phyloP scores from a whole-genome alignment of 2,888 invertebrate species.

The Polydesmus complanatus region DNA sequence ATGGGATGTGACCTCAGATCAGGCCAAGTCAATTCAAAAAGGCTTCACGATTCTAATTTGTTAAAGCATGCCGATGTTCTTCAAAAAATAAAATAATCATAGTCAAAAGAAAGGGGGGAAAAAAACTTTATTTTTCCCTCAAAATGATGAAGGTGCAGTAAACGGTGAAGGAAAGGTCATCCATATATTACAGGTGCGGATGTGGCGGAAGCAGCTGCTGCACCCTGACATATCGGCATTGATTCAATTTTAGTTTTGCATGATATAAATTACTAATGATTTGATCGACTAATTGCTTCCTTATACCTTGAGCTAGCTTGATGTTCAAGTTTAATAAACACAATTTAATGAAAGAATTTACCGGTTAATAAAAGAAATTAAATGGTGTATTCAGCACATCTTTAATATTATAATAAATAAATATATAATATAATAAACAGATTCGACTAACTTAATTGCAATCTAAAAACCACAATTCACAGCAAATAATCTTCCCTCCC shows the following conservation, averaged over 20 bases:
- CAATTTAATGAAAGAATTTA: too few relatives aligned
- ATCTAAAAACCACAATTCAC: too few relatives aligned
- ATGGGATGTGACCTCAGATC: background rate
- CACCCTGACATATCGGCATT: background rate
- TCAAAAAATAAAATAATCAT: background rate
- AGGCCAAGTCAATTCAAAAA: background rate
- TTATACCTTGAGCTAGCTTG: too few relatives aligned
- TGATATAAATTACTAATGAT: background rate
- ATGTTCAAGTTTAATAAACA: too few relatives aligned
- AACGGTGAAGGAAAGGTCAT: background rate
- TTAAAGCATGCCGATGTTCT: background rate
- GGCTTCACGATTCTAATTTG: background rate
- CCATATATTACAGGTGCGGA: background rate
- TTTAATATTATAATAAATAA: too few relatives aligned
- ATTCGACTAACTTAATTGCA: too few relatives aligned
- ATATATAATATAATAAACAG: too few relatives aligned
- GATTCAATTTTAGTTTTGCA: background rate
- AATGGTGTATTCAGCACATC: too few relatives aligned
- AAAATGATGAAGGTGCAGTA: background rate
- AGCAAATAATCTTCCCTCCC: too few relatives aligned
- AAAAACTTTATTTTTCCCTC: background rate
- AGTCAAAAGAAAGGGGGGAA: background rate
- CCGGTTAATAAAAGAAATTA: too few relatives aligned
- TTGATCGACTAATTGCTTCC: too few relatives aligned
- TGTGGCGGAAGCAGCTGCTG: background rate